phyloP scores from a whole-genome alignment of 2,113 vertebrate species.

The Tachuris rubrigastra region DNA sequence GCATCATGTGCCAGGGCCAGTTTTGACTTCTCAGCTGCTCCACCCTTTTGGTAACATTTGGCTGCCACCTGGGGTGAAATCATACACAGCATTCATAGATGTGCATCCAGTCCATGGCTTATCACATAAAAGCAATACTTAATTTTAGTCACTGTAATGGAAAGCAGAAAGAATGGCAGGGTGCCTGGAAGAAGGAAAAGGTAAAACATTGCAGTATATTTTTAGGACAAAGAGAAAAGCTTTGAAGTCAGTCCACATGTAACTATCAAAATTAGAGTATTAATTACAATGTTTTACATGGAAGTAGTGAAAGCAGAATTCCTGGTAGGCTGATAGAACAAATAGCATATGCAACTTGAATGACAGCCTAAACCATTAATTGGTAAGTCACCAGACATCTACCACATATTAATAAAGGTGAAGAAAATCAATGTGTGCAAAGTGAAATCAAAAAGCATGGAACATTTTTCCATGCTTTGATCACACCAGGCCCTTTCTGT shows the following conservation, averaged over 20 bases:
- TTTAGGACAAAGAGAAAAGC: background rate
- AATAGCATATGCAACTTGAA: background rate
- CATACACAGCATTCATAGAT: background rate
- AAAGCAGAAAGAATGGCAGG: background rate
- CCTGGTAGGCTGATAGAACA: background rate
- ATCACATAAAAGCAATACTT: background rate
- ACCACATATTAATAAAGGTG: background rate
- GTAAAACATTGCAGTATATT: background rate
- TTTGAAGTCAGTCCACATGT: background rate
- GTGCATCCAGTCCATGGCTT: background rate
- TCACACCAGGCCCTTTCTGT: background rate
- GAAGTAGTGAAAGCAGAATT: background rate
- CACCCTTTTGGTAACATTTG: slow-evolving; percentile 84
- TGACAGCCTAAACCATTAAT: background rate
- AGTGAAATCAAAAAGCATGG: background rate
- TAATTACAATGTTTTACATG: background rate
- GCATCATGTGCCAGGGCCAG: slow-evolving; percentile 77
- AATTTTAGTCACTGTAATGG: background rate
- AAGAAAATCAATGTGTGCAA: background rate
- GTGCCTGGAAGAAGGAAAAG: background rate
- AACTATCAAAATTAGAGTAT: background rate
- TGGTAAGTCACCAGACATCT: background rate
- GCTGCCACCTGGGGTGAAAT: slow-evolving; percentile 78
- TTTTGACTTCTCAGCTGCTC: slow-evolving; percentile 78
- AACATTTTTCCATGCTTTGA: background rate